These are phyloP conservation scores for Corythucha ciliata DNA, from an alignment of 2,888 invertebrate species.

Conservation along the genomic window DNA sequence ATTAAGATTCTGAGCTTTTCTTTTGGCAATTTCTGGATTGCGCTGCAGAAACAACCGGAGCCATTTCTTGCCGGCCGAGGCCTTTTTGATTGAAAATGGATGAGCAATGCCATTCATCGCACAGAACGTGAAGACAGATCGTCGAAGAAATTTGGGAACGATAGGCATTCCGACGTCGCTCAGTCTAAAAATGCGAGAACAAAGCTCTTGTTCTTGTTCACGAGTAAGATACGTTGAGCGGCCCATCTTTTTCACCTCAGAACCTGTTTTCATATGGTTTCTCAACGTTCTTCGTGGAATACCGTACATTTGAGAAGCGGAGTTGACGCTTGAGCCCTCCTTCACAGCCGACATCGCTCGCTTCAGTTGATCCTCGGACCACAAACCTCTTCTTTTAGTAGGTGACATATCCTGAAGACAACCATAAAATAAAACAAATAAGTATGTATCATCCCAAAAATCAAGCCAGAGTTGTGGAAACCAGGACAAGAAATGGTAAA, in stretches of 20 bases:
- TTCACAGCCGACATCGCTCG: neutral
- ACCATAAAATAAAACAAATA: no score
- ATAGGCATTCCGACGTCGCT: constrained; percentile 15
- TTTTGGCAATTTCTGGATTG: neutral
- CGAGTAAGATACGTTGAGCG: no score
- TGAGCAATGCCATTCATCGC: neutral
- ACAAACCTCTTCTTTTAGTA: no score
- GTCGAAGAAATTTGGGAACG: constrained; percentile 2
- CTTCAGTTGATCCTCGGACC: neutral
- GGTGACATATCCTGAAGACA: no score
- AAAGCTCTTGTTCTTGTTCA: no score
- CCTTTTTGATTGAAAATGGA: neutral
- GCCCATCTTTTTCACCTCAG: neutral
- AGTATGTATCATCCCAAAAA: no score
- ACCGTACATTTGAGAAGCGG: neutral
- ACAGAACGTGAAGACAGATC: neutral
- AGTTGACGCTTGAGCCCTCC: neutral
- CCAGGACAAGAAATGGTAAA: no score
- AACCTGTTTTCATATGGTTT: neutral
- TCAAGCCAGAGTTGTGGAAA: no score
- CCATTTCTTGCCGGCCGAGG: neutral
- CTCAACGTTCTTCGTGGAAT: neutral
- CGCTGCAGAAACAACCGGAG: neutral
- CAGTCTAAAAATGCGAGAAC: constrained; percentile 8
- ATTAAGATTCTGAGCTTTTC: neutral